Evolutionary conservation across 2,888 invertebrate species (phyloP).

Genomic region (Parascotia fuliginaria): DNA sequence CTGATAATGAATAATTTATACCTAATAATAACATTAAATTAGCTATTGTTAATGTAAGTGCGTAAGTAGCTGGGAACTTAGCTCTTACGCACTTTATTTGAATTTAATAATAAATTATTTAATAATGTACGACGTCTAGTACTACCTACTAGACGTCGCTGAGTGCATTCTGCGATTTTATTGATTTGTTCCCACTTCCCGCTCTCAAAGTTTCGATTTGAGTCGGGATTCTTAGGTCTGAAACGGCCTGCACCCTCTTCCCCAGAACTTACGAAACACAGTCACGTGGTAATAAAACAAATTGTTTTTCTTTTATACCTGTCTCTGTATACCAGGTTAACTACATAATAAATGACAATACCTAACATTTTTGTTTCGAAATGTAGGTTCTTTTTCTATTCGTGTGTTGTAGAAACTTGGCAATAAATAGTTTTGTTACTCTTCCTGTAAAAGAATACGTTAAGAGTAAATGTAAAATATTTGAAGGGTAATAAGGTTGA

Average conservation of each 20-base stretch:
- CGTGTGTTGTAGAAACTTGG: neutral
- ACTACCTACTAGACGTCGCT: neutral
- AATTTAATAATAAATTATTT: no score
- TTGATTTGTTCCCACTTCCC: slow-evolving; percentile 32
- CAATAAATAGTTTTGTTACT: neutral
- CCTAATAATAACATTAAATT: no score
- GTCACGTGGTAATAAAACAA: slow-evolving; percentile 49
- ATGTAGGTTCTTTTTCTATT: neutral
- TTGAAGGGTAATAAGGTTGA: slow-evolving; percentile 18
- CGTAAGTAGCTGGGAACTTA: no score
- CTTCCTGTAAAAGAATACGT: neutral
- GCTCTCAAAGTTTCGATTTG: slow-evolving; percentile 30
- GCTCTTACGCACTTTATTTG: no score
- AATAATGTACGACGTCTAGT: no score
- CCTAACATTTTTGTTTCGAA: no score
- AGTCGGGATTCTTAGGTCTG: slow-evolving; percentile 24
- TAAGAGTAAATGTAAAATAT: slow-evolving; percentile 1
- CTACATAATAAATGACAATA: no score
- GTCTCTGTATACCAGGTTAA: neutral
- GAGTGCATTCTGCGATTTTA: slow-evolving; percentile 23
- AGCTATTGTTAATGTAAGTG: no score
- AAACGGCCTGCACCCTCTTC: slow-evolving; percentile 39
- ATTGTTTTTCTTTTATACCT: neutral
- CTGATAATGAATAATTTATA: no score
- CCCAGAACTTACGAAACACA: slow-evolving; percentile 54